These are phyloP conservation scores for Pipistrellus pipistrellus DNA, from an alignment of 2,797 vertebrate species.

Conservation along the genomic window DNA sequence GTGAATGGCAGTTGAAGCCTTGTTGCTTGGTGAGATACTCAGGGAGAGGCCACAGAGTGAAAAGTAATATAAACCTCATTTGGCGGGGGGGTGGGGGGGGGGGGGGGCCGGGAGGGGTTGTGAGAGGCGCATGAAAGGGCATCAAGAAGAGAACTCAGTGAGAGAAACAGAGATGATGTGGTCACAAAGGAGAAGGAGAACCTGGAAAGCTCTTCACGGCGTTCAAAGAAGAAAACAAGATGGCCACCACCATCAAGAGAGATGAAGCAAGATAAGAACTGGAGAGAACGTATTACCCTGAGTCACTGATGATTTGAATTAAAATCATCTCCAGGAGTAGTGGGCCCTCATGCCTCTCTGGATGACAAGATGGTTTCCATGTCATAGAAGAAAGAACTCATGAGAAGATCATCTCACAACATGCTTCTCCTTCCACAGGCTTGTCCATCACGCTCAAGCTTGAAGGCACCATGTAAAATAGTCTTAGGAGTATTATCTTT, in stretches of 20 bases:
- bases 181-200: not conserved
- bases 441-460: not conserved
- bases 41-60: not conserved
- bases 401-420: not conserved
- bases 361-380: not conserved
- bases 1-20: not conserved
- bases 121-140: not conserved
- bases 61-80: not conserved
- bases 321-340: not conserved
- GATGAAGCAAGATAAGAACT: not conserved
- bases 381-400: not conserved
- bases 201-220: not conserved
- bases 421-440: not conserved
- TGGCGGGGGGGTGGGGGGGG: not conserved
- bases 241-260: not conserved
- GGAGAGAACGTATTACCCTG: not conserved
- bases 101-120: too few relatives aligned
- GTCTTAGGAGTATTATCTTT: not conserved
- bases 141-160: not conserved
- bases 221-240: not conserved
- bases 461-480: not conserved
- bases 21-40: not conserved
- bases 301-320: not conserved
- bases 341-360: not conserved
- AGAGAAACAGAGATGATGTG: not conserved